A percentile compares a stretch with the other conserved stretches of the same genome.
These are phyloP conservation scores for Odontamblyopus lacepedii DNA, from an alignment of 2,797 vertebrate genomes.

Conservation along the genomic window DNA sequence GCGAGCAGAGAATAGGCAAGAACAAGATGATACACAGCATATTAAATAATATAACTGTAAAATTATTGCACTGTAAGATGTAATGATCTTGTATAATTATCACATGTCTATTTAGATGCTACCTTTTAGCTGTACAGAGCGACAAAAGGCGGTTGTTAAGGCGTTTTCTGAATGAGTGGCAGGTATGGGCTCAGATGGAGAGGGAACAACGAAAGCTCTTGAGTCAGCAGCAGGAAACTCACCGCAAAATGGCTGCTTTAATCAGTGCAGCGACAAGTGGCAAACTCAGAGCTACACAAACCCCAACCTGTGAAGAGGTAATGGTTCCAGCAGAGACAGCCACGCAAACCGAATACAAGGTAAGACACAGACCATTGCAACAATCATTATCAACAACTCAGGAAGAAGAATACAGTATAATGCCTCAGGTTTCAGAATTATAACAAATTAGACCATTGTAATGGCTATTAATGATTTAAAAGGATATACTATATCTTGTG, in stretches of 20 bases:
- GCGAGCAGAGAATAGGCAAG: conserved; percentile 86
- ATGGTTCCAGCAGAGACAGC: conserved; percentile 17
- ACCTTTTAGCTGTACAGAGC: conserved; percentile 76
- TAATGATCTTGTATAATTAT: background rate
- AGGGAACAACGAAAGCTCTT: conserved; percentile 75
- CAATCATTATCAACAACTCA: conserved; percentile 7
- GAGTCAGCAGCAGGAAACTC: conserved; percentile 81
- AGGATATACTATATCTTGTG: too few species aligned
- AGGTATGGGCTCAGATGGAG: conserved; percentile 76
- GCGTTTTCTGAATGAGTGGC: conserved; percentile 83
- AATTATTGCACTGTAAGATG: background rate
- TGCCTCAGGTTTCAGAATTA: background rate
- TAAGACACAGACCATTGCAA: conserved; percentile 35
- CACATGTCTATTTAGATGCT: conserved; percentile 46
- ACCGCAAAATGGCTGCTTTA: conserved; percentile 85
- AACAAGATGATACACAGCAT: background rate
- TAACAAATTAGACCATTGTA: too few species aligned
- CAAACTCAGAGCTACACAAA: conserved; percentile 46
- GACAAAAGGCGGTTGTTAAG: conserved; percentile 80
- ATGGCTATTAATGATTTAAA: too few species aligned
- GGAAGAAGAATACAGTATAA: conserved; percentile 1
- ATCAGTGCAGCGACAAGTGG: conserved; percentile 77
- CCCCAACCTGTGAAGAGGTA: conserved; percentile 1
- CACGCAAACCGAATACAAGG: conserved; percentile 36
- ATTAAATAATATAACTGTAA: background rate